Base-by-base conservation (phyloP, 2,113 vertebrate species). In the Oryzias woworae region DNA sequence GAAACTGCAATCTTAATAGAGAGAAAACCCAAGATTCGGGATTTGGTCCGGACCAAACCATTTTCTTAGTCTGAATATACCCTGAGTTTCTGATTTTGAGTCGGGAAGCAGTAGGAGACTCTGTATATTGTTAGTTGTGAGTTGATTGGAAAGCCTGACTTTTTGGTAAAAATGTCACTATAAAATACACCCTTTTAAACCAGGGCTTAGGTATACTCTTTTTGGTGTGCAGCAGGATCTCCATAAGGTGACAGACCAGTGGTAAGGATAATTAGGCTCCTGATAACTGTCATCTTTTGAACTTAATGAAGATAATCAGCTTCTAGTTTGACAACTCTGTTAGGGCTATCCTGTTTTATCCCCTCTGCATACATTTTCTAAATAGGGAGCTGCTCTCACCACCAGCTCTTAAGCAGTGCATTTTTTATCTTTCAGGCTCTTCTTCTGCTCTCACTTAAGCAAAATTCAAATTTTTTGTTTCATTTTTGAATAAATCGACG, bases 251-350 rank as follows among this genome's bases (percentile, higher is more conserved):
- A 77, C 72, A 75, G 81, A 78, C 73, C 73, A 59, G 80, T 70
- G 64, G 59, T 70, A 59, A 66, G 53, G 74, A 84, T 85, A 82
- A 87, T 82, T 84, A 82, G 78, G 65, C 68, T 23, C 66, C 66
- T 41, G 80, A 81, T 71, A 75, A 77, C 64, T 80, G 78, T 83
- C 82, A 84, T 73, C 60, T 66, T 20, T 62, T 58, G 50, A 51
- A 73, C 66, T 48, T 75, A 78, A 83, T 82, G 65, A 82, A 82
- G 79, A 85, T 85, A 70, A 90, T 84, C 66, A 56, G 67, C 62
- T 72, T 71, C 76, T 51, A 53, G 22, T 83, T 67, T 71, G 85
- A 86, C 79, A 84, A 78, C 76, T 84, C 59, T 31, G 53, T 87
- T 78, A 52, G 16, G 51, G 23, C 60, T 47, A 16, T 55, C 36